Evolutionary conservation across 2,797 vertebrate genomes (phyloP).

Genomic region (Catostomus latipinnis): DNA sequence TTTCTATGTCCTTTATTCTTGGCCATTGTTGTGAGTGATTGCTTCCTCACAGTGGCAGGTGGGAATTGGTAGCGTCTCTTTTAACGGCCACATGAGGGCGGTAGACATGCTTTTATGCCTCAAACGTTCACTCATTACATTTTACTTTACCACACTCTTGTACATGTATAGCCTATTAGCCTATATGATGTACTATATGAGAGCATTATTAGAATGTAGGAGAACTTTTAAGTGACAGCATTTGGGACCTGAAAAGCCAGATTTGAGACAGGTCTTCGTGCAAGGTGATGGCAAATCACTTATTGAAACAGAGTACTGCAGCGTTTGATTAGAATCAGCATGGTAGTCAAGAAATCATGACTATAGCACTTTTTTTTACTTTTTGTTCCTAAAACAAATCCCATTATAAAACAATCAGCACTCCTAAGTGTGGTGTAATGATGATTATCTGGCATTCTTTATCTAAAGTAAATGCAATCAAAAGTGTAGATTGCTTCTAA

Average conservation of each 20-base stretch:
- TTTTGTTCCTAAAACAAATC: neutral
- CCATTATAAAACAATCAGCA: neutral
- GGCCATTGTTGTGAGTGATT: too few relatives aligned
- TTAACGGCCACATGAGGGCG: too few relatives aligned
- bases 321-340: neutral
- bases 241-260: slow-evolving; percentile 6
- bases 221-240: neutral
- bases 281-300: neutral
- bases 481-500: neutral
- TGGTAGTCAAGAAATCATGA: neutral
- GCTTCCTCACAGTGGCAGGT: too few relatives aligned
- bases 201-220: neutral
- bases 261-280: neutral
- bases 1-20: too few relatives aligned
- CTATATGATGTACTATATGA: too few relatives aligned
- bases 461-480: slow-evolving; percentile 8
- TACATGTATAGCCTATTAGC: too few relatives aligned
- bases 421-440: neutral
- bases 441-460: neutral
- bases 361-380: slow-evolving; percentile 10
- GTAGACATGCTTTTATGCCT: too few relatives aligned
- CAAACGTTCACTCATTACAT: too few relatives aligned
- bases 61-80: too few relatives aligned
- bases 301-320: neutral
- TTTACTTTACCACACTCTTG: too few relatives aligned